A percentile compares a stretch with the other conserved stretches of the same genome.
These are phyloP conservation scores for Caradrina kadenii DNA, from an alignment of 2,888 invertebrate genomes.

Conservation along the genomic window DNA sequence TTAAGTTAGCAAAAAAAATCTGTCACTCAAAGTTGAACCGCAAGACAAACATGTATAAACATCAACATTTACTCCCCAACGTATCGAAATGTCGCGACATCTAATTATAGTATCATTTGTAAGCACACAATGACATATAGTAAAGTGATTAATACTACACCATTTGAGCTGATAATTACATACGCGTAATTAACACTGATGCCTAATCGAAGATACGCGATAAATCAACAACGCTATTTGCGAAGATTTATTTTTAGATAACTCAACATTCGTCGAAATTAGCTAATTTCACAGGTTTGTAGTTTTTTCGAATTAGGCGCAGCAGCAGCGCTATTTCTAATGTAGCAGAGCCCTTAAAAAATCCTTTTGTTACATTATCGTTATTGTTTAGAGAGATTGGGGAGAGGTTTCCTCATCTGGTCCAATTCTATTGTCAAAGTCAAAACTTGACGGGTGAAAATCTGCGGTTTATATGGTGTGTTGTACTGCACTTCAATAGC, in stretches of 20 bases:
- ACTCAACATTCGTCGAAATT: slow-evolving; percentile 6
- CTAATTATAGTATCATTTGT: slow-evolving; percentile 12
- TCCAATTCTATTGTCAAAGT: too few species aligned
- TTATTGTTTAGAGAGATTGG: too few species aligned
- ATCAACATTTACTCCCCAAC: background rate
- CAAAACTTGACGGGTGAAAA: too few species aligned
- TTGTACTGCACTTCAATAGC: too few species aligned
- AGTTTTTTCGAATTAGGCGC: background rate
- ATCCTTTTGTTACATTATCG: too few species aligned
- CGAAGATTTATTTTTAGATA: slow-evolving; percentile 42
- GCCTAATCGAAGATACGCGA: slow-evolving; percentile 28
- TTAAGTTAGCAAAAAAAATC: too few species aligned
- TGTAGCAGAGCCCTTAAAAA: too few species aligned
- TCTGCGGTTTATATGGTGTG: too few species aligned
- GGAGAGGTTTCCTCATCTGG: too few species aligned
- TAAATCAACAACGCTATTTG: slow-evolving; percentile 49
- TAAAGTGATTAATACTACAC: slow-evolving; percentile 20
- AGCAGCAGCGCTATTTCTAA: too few species aligned
- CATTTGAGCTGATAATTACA: slow-evolving; percentile 23
- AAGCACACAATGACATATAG: slow-evolving; percentile 11
- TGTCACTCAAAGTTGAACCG: too few species aligned
- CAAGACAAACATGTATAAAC: background rate
- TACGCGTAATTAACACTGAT: slow-evolving; percentile 35
- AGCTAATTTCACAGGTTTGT: slow-evolving; percentile 11
- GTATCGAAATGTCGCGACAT: background rate